Evolutionary conservation across 1,140 invertebrate genomes (phyloP), one percentile per base, ranked within the genome.

Genomic region (Leptonema lineaticorne): DNA sequence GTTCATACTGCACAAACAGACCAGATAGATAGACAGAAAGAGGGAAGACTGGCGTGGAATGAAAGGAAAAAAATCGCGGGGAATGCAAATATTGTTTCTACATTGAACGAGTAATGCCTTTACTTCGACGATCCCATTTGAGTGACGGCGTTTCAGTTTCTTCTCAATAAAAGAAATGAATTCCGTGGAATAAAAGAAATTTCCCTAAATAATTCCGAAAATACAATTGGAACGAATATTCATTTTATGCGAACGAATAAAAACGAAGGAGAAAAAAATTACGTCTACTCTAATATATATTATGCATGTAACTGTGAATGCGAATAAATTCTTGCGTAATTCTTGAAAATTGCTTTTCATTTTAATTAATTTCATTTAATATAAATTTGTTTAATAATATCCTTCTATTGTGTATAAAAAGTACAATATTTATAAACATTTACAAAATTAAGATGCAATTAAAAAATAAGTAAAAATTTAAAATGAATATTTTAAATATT

Each of bases 71-170:
- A 70, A 60, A 56, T 66, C 14, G 46, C 64, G 33, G 46, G 37
- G 58, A 67, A 70, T 71, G 69, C 69, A 71, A 71, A 71, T 71
- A 71, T 71, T 71, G 65, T 71, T 65, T 62, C 56, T 26, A 28
- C 62, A 68, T 71, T 68, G 67, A 59, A 53, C 16, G 59, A 45
- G 59, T 45, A 22, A 27, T 26, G 26, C 57, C n/a, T 28, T 18
- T 27, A 24, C 20, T 53, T 11, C 50, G 22, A 53, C 20, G 27
- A 53, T 53, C 50, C 50, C 50, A 7, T 53, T 53, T 53, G 50
- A 53, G 50, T 53, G 50, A 53, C 50, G 27, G 50, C 50, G n/a
- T 53, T 53, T 33, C 24, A 37, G n/a, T 30, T 37, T 59, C 57
- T 30, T 59, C 3, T 20, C 57, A 33, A 59, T 33, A 59, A 59